Evolutionary conservation across 2,888 invertebrate genomes (phyloP), one percentile per base, ranked within the genome.

Genomic region (Lochmaea crataegi): DNA sequence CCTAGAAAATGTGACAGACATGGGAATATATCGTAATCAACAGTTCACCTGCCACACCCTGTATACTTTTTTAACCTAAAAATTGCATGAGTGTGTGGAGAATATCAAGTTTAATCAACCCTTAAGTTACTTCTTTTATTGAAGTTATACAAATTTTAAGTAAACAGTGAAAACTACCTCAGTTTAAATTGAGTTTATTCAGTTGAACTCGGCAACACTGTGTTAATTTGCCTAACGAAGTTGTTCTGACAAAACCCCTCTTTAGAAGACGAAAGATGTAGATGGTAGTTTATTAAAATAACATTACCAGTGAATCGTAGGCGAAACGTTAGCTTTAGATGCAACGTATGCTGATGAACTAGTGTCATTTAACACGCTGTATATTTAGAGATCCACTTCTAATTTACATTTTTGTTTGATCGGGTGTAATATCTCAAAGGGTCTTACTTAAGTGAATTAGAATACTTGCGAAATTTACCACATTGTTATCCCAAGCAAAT

Each of bases 181-280:
- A 22, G 11, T 58, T 60, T 58, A 32, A 68, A 68, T 51, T 48
- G 11, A 60, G 32, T 68, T 68, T 26, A 68, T 60, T 48, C 48
- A 60, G 38, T 38, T 14, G 48, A 60, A 58, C 48, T 68, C 73
- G 64, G 72, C 71, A 73, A 75, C 75, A 74, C 67, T 72, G 71
- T 74, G 75, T 76, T 76, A 75, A 76, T 76, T 76, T 76, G 76
- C 76, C 75, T 76, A 76, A 76, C 76, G 75, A 76, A 76, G 76
- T 73, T 75, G 76, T 74, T 74, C 70, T 68, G 72, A 73, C 76
- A 76, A 76, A 71, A 76, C 53, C 73, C 75, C 73, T 70, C 48
- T 68, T 48, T 26, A 67, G 42, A 58, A 60, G 48, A n/a, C 48
- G 60, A 68, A 68, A 68, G 60, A 68, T 68, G 60, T 68, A 67